These are phyloP conservation scores for Oxycera nigricornis DNA, from an alignment of 2,888 invertebrate species.

Conservation along the genomic window DNA sequence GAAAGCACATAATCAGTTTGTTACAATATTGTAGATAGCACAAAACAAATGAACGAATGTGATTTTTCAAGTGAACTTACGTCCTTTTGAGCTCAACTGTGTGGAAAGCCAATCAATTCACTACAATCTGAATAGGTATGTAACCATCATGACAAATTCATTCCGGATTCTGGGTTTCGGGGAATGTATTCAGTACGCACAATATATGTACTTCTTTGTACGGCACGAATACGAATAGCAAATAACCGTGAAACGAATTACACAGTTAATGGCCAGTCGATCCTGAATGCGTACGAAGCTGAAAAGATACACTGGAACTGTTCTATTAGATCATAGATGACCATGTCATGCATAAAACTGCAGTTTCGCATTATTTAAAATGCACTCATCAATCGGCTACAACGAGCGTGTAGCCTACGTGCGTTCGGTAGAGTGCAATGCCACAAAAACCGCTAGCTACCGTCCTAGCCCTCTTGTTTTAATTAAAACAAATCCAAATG, in stretches of 20 bases:
- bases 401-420: slow-evolving; percentile 17
- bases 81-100: slow-evolving; percentile 5
- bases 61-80: not conserved
- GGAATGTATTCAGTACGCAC: not conserved
- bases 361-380: slow-evolving; percentile 45
- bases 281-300: slow-evolving; percentile 29
- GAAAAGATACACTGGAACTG: slow-evolving; percentile 31
- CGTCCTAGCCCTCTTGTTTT: slow-evolving; percentile 44
- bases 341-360: slow-evolving; percentile 45
- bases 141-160: slow-evolving; percentile 9
- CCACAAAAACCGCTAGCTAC: slow-evolving; percentile 43
- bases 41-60: not conserved
- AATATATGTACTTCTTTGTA: not conserved
- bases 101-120: slow-evolving; percentile 10
- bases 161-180: slow-evolving; percentile 22
- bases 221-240: not conserved
- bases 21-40: no score
- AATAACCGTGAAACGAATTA: slow-evolving; percentile 1
- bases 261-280: not conserved
- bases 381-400: slow-evolving; percentile 46
- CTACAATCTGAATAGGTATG: not conserved
- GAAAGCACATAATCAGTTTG: no score
- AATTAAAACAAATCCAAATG: slow-evolving; percentile 46
- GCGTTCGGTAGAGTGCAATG: slow-evolving; percentile 28
- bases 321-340: slow-evolving; percentile 45